These are phyloP conservation scores for Petromus typicus DNA, from an alignment of 2,113 vertebrate genomes.

Conservation along the genomic window DNA sequence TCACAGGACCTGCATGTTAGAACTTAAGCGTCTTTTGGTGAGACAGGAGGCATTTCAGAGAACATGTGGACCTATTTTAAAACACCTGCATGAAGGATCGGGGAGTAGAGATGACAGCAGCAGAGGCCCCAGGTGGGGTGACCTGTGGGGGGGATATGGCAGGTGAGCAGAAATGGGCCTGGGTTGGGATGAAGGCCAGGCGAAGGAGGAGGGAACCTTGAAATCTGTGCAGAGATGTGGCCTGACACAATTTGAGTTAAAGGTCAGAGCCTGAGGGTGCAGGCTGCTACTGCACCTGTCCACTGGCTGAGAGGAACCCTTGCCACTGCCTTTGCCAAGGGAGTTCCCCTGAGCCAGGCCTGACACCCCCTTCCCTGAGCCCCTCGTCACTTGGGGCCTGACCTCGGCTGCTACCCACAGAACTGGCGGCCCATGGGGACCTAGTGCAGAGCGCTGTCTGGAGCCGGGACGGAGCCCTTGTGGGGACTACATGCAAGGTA, in stretches of 20 bases:
- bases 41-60: background rate
- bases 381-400: background rate
- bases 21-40: background rate
- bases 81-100: too few species aligned
- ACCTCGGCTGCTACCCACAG: conserved; percentile 83
- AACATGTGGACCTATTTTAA: background rate
- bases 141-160: background rate
- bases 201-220: background rate
- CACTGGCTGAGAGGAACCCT: background rate
- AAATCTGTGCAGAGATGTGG: background rate
- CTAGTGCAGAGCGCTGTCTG: conserved; percentile 93
- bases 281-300: background rate
- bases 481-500: conserved; percentile 95
- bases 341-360: background rate
- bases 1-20: background rate
- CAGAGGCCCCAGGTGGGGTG: background rate
- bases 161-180: background rate
- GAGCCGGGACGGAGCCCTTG: conserved; percentile 92
- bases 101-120: background rate
- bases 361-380: background rate
- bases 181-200: background rate
- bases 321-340: background rate
- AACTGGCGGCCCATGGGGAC: conserved; percentile 91
- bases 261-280: background rate
- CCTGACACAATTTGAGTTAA: background rate